phyloP scores from a whole-genome alignment of 2,797 vertebrate genomes.

The Pangasius djambal region DNA sequence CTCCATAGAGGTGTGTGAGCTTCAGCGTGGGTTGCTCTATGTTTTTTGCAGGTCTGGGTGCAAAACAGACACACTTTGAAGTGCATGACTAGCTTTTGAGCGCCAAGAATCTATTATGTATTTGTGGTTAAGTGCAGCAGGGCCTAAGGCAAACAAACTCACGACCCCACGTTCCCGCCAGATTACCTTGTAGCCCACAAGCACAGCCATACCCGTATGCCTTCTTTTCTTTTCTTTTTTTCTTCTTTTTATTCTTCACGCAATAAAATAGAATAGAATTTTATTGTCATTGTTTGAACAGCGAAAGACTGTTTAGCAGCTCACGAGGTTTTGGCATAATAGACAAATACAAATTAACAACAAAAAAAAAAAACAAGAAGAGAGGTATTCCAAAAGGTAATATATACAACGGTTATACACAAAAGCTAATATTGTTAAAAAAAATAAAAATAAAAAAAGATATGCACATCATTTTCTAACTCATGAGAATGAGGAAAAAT shows the following conservation, averaged over 20 bases:
- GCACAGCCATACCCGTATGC: background rate
- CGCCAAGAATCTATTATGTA: conserved; percentile 40
- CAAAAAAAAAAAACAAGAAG: too few species aligned
- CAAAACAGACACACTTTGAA: conserved; percentile 55
- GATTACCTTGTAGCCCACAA: conserved; percentile 28
- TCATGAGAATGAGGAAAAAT: background rate
- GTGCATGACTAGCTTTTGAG: conserved; percentile 49
- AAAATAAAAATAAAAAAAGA: too few species aligned
- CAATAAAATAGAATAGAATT: too few species aligned
- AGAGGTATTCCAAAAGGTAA: too few species aligned
- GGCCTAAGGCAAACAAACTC: conserved; percentile 8
- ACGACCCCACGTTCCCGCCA: conserved; percentile 39
- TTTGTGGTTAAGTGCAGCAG: conserved; percentile 51
- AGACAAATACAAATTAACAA: too few species aligned
- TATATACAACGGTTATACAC: too few species aligned
- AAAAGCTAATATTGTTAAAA: background rate
- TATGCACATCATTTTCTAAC: background rate
- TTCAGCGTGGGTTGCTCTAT: conserved; percentile 37
- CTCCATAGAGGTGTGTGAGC: conserved; percentile 18
- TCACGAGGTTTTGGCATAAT: too few species aligned
- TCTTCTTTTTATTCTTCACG: background rate
- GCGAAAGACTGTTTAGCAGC: too few species aligned
- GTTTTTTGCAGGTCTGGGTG: conserved; percentile 46
- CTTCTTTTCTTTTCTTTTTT: background rate
- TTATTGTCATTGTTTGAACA: too few species aligned